These are phyloP conservation scores for Cepaea hortensis DNA, from an alignment of 2,888 invertebrate species.

Conservation along the genomic window DNA sequence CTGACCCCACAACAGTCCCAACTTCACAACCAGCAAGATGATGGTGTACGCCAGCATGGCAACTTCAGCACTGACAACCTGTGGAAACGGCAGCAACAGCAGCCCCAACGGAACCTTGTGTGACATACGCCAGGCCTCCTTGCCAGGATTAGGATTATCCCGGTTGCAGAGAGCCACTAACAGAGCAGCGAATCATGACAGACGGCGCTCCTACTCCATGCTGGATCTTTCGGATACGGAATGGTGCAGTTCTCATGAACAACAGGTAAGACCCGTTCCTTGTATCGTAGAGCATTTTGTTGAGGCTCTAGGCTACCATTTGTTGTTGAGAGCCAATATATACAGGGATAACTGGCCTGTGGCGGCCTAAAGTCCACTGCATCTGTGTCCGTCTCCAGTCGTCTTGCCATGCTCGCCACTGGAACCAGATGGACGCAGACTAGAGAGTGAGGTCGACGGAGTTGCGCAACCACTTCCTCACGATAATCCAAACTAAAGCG, in stretches of 20 bases:
- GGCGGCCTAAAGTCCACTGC: no score
- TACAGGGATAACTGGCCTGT: no score
- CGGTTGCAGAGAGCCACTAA: neutral
- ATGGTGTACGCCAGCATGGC: conserved; percentile 38
- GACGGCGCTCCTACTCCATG: conserved; percentile 6
- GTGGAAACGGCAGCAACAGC: conserved; percentile 6
- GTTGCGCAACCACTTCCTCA: no score
- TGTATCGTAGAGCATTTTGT: no score
- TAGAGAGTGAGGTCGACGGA: no score
- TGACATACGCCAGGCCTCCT: conserved; percentile 14
- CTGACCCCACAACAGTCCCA: no score
- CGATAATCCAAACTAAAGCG: no score
- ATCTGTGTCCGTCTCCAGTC: no score
- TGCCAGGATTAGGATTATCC: conserved; percentile 21
- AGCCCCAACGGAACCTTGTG: neutral
- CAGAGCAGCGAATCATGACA: conserved; percentile 13
- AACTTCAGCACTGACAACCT: conserved; percentile 9
- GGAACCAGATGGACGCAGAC: no score
- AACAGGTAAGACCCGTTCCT: neutral
- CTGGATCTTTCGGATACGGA: conserved; percentile 15
- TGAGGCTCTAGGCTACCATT: no score
- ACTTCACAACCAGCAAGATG: neutral
- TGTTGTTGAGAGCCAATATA: no score
- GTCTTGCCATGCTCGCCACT: no score
- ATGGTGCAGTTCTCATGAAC: neutral